Conservation (phyloP, 1,140 invertebrate species). For the Philopotamus ludificatus region DNA sequence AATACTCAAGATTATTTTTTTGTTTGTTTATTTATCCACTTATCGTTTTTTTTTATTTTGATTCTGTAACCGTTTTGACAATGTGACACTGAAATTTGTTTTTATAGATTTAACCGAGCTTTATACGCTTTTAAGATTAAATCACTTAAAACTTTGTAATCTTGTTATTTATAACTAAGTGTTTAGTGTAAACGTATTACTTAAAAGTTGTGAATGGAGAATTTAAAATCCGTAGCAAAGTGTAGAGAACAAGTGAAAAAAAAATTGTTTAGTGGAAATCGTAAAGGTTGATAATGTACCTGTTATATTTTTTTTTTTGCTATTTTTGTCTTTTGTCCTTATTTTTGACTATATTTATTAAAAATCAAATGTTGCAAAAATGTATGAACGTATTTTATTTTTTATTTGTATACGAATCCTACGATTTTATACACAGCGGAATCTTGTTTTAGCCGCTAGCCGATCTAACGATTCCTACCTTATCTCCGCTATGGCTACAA, state of each 20-base stretch:
- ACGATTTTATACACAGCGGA: no score
- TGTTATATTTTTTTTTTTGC: slow-evolving; percentile 42
- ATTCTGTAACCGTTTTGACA: slow-evolving; percentile 35
- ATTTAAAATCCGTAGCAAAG: slow-evolving; percentile 29
- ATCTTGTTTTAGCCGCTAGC: no score
- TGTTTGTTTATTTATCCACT: no score
- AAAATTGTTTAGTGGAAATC: slow-evolving; percentile 35
- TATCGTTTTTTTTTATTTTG: no score
- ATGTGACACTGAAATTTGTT: slow-evolving; percentile 34
- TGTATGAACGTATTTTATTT: background rate
- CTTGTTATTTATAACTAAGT: slow-evolving; percentile 39
- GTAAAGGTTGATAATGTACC: slow-evolving; percentile 40
- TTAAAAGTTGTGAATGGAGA: slow-evolving; percentile 38
- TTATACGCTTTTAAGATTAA: slow-evolving; percentile 34
- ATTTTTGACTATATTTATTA: slow-evolving; percentile 43
- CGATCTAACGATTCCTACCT: no score
- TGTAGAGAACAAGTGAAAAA: slow-evolving; percentile 31
- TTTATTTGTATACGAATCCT: background rate
- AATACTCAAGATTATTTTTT: slow-evolving; percentile 21
- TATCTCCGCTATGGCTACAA: no score
- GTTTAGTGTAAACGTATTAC: slow-evolving; percentile 37
- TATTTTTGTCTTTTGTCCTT: slow-evolving; percentile 40
- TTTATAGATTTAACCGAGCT: slow-evolving; percentile 35
- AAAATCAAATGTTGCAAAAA: slow-evolving; percentile 32
- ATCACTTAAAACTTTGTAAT: slow-evolving; percentile 29